Conservation (phyloP, 2,888 invertebrate species). For the Theodoxus fluviatilis region DNA sequence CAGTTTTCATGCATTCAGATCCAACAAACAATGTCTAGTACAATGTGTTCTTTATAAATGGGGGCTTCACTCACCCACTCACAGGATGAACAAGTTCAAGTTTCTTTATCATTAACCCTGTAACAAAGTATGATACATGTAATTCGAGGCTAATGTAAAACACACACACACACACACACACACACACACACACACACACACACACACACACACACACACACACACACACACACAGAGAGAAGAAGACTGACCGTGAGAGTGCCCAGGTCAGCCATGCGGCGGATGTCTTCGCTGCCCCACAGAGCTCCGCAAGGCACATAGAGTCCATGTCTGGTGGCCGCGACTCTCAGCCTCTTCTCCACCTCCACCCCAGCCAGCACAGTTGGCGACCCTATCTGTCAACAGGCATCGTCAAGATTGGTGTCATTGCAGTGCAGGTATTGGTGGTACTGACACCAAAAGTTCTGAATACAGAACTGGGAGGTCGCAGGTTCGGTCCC, state of each 20-base stretch:
- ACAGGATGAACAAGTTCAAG: no score
- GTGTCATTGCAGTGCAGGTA: neutral
- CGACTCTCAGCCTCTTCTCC: slow-evolving; percentile 59
- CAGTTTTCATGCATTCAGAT: no score
- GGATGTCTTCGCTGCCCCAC: slow-evolving; percentile 36
- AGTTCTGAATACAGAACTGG: neutral
- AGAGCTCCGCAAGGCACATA: slow-evolving; percentile 35
- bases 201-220: neutral
- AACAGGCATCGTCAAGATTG: neutral
- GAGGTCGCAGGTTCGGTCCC: neutral
- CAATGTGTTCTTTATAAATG: no score
- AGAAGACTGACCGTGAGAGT: slow-evolving; percentile 26
- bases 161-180: slow-evolving; percentile 1
- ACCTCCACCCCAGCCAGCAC: slow-evolving; percentile 67
- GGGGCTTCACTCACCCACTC: no score
- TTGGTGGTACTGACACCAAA: neutral
- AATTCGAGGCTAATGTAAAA: no score
- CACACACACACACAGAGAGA: neutral
- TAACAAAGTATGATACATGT: no score
- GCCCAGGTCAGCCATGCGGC: slow-evolving; percentile 35
- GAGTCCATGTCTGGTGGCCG: slow-evolving; percentile 57
- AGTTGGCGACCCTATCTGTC: slow-evolving; percentile 69
- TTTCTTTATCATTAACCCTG: no score
- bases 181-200: slow-evolving; percentile 10
- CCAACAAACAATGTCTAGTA: no score